Evolutionary conservation across 2,888 invertebrate species (phyloP).

Genomic region (Tuta absoluta): DNA sequence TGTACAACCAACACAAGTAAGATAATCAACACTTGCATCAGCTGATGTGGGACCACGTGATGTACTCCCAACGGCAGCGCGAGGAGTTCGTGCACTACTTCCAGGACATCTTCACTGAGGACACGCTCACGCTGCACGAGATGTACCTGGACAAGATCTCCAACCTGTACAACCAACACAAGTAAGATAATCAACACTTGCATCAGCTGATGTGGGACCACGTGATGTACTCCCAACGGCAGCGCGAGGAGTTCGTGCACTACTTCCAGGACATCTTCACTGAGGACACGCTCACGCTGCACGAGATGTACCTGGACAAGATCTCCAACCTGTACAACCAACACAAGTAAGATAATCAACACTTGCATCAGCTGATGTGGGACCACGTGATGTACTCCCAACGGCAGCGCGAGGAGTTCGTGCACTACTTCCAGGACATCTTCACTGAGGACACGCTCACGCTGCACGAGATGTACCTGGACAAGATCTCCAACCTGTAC

Average conservation of each 20-base stretch:
- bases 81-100: constrained; percentile 83
- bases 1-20: constrained; percentile 84
- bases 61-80: constrained; percentile 83
- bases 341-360: constrained; percentile 78
- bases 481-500: constrained; percentile 84
- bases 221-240: constrained; percentile 84
- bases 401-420: constrained; percentile 82
- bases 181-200: constrained; percentile 72
- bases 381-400: too few relatives aligned
- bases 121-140: constrained; percentile 89
- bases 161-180: constrained; percentile 83
- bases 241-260: constrained; percentile 83
- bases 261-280: constrained; percentile 86
- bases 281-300: constrained; percentile 89
- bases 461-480: constrained; percentile 89
- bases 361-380: too few relatives aligned
- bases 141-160: constrained; percentile 86
- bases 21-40: too few relatives aligned
- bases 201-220: constrained; percentile 89
- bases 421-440: constrained; percentile 83
- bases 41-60: constrained; percentile 88
- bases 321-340: constrained; percentile 84
- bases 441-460: constrained; percentile 91
- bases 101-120: constrained; percentile 88
- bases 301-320: constrained; percentile 88